These are phyloP conservation scores for Micromussa lordhowensis DNA, from an alignment of 92 coral and sea anemone species.

Conservation along the genomic window DNA sequence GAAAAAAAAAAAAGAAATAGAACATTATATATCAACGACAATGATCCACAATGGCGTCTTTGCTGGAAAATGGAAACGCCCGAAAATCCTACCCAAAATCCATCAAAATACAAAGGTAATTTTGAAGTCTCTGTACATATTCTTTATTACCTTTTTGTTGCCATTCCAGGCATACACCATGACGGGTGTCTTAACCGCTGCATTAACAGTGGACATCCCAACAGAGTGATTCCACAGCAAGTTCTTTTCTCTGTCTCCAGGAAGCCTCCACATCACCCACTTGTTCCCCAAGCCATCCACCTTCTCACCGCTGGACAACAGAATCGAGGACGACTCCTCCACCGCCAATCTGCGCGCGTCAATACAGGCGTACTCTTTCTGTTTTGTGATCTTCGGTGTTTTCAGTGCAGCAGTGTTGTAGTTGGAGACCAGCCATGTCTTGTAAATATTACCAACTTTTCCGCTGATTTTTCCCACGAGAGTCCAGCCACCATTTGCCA, in stretches of 20 bases:
- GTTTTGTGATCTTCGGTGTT: conserved; percentile 32
- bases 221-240: conserved; percentile 62
- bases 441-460: conserved; percentile 64
- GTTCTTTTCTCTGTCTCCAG: conserved; percentile 40
- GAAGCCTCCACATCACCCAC: conserved; percentile 71
- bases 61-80: too few species aligned
- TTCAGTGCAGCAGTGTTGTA: conserved; percentile 48
- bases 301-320: conserved; percentile 68
- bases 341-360: conserved; percentile 26
- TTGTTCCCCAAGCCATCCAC: conserved; percentile 44
- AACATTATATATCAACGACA: too few species aligned
- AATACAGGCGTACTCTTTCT: neutral
- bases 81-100: too few species aligned
- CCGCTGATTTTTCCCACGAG: conserved; percentile 90
- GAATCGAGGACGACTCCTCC: conserved; percentile 26
- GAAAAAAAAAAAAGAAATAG: neutral
- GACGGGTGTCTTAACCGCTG: conserved; percentile 42
- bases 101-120: too few species aligned
- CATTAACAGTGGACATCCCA: conserved; percentile 34
- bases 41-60: too few species aligned
- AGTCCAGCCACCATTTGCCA: conserved; percentile 89
- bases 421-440: conserved; percentile 74
- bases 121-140: too few species aligned
- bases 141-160: conserved; percentile 32
- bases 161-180: conserved; percentile 66